These are phyloP conservation scores for Onychostruthus taczanowskii DNA, from an alignment of 2,113 vertebrate genomes.

Conservation along the genomic window DNA sequence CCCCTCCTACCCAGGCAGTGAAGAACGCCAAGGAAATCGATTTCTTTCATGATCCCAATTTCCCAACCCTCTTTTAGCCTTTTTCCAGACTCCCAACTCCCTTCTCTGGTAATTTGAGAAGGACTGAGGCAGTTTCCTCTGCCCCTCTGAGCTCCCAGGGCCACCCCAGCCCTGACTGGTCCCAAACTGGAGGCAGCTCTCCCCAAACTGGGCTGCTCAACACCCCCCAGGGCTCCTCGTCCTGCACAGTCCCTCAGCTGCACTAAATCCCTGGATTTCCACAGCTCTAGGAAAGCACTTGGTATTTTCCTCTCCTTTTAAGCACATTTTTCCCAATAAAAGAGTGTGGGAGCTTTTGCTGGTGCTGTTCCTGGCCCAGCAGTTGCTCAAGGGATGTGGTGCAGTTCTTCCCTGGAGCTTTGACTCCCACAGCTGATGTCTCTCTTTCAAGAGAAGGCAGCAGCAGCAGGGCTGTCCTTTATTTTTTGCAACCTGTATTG, in stretches of 20 bases:
- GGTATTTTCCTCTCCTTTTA: background rate
- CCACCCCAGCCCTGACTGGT: accelerated
- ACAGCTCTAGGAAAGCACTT: background rate
- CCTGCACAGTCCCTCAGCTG: background rate
- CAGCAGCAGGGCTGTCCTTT: background rate
- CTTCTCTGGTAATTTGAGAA: background rate
- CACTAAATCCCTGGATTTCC: background rate
- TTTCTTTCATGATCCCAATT: background rate
- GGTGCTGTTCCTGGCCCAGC: background rate
- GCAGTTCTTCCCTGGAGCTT: background rate
- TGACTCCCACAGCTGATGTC: background rate
- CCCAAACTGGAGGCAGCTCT: background rate
- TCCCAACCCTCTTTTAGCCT: background rate
- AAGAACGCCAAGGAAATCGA: background rate
- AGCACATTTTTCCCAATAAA: background rate
- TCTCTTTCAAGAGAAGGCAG: background rate
- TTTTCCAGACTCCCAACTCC: background rate
- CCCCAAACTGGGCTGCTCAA: background rate
- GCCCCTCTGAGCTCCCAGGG: background rate
- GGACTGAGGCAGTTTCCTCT: background rate
- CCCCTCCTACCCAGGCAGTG: background rate
- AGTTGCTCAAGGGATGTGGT: background rate
- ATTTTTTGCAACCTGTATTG: background rate
- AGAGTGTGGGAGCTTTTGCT: background rate
- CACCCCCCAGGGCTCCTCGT: background rate